phyloP scores from a whole-genome alignment of 1,140 invertebrate genomes.

The Pectinophora gossypiella region DNA sequence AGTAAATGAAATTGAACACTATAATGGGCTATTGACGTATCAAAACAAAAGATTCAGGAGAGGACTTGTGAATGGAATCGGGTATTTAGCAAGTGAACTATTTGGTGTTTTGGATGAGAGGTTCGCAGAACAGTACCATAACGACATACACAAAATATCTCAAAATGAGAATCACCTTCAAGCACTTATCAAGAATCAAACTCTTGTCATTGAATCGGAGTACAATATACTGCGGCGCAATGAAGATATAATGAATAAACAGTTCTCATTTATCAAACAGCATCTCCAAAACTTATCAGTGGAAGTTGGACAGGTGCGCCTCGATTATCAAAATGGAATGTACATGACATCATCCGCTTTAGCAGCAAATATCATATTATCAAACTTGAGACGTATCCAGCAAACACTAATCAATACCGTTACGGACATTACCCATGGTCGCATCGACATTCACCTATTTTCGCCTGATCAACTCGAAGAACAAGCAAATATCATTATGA shows the following conservation, averaged over 20 bases:
- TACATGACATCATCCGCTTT: too few relatives aligned
- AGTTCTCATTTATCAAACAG: background rate
- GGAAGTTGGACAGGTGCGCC: background rate
- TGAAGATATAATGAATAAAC: background rate
- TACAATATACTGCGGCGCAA: background rate
- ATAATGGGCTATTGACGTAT: conserved; percentile 11
- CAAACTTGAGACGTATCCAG: too few relatives aligned
- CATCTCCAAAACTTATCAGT: background rate
- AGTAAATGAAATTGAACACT: conserved; percentile 14
- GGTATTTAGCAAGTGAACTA: conserved; percentile 13
- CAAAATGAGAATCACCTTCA: conserved; percentile 12
- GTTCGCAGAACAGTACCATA: conserved; percentile 25
- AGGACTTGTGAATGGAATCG: conserved; percentile 19
- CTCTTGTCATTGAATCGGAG: background rate
- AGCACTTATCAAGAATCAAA: background rate
- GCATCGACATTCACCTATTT: too few relatives aligned
- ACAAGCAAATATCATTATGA: too few relatives aligned
- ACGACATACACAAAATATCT: conserved; percentile 14
- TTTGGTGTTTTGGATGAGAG: conserved; percentile 24
- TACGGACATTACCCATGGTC: too few relatives aligned
- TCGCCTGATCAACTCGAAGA: too few relatives aligned
- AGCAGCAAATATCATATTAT: too few relatives aligned
- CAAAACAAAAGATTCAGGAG: conserved; percentile 16
- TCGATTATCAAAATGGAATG: too few relatives aligned
- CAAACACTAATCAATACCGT: too few relatives aligned